Percentiles rank a stretch among this genome's conserved stretches.
These are phyloP conservation scores for Pterobdella sp. DNA, from an alignment of 2,888 invertebrate species.

Conservation along the genomic window DNA sequence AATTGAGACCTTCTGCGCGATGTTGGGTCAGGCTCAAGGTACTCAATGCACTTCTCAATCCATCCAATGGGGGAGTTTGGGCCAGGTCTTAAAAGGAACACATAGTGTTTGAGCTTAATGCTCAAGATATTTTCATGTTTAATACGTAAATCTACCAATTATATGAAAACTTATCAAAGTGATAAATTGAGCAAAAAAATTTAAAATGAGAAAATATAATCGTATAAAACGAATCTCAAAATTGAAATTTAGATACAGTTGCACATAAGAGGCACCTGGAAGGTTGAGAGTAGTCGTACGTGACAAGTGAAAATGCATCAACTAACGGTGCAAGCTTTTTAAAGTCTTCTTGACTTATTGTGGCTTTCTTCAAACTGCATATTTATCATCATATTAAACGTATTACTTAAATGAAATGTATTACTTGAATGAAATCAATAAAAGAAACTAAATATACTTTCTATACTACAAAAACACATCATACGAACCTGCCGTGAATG, in stretches of 20 bases:
- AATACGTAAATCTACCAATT: too few relatives aligned
- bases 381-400: neutral
- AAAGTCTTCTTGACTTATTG: constrained; percentile 65
- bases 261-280: constrained; percentile 57
- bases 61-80: constrained; percentile 82
- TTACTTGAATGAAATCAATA: too few relatives aligned
- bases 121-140: too few relatives aligned
- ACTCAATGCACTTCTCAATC: constrained; percentile 69
- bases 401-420: too few relatives aligned
- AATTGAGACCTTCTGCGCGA: constrained; percentile 64
- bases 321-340: constrained; percentile 68
- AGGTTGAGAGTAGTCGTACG: constrained; percentile 80
- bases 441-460: too few relatives aligned
- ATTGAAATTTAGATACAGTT: neutral
- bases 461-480: too few relatives aligned
- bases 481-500: constrained; percentile 42
- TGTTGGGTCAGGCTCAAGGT: constrained; percentile 59
- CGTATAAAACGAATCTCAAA: neutral
- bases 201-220: neutral
- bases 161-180: too few relatives aligned
- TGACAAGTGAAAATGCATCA: constrained; percentile 86
- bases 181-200: too few relatives aligned
- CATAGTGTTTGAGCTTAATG: too few relatives aligned
- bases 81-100: constrained; percentile 57
- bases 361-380: constrained; percentile 29